phyloP scores from a whole-genome alignment of 2,888 invertebrate species.

The Ophion costatus region DNA sequence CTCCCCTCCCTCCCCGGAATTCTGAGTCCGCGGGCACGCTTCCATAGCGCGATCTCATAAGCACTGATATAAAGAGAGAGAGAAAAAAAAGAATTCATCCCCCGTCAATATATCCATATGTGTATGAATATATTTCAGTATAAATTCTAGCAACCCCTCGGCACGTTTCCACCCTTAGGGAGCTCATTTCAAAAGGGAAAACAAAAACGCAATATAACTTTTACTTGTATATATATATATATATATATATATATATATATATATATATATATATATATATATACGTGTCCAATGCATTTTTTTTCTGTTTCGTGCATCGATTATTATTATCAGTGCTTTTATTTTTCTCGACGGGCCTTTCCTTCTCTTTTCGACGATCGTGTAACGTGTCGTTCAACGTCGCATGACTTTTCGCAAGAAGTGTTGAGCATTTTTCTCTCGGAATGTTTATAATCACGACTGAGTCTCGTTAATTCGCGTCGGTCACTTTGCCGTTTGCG shows the following conservation, averaged over 20 bases:
- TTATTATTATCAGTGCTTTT: background rate
- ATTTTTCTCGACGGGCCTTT: background rate
- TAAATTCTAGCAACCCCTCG: slow-evolving; percentile 22
- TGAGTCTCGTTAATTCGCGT: slow-evolving; percentile 32
- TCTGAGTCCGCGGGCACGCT: slow-evolving; percentile 16
- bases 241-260: too few species aligned
- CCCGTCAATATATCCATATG: slow-evolving; percentile 19
- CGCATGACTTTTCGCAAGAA: background rate
- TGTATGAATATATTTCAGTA: background rate
- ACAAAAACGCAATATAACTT: slow-evolving; percentile 13
- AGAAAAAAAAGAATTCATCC: slow-evolving; percentile 23
- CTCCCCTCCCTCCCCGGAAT: slow-evolving; percentile 44
- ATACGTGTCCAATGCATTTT: background rate
- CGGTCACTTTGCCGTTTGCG: slow-evolving; percentile 18
- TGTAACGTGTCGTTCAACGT: background rate
- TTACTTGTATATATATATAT: background rate
- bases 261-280: too few species aligned
- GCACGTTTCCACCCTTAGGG: slow-evolving; percentile 17
- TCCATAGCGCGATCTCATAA: slow-evolving; percentile 34
- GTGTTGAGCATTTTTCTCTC: background rate
- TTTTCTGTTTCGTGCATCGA: background rate
- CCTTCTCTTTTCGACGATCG: background rate
- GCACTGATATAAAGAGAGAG: slow-evolving; percentile 29
- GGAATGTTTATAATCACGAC: background rate
- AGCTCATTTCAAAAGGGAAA: slow-evolving; percentile 26